Conservation (phyloP, 1,140 invertebrate genomes). For the Thaumetopoea pityocampa region DNA sequence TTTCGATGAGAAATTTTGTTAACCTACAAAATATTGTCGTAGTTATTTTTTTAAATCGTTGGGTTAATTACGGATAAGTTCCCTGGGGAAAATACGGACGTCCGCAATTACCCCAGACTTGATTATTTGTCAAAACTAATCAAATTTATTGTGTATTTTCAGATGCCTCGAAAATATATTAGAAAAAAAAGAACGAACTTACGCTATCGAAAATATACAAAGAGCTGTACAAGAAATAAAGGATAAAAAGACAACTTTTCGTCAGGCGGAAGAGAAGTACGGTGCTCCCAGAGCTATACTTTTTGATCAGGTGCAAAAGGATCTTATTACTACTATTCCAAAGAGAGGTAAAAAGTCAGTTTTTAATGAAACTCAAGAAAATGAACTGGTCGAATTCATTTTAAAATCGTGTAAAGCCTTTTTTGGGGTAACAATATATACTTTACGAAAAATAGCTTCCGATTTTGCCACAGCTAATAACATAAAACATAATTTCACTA, state of each 20-base stretch:
- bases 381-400: no score
- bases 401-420: constrained; percentile 19
- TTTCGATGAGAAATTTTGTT: constrained; percentile 3
- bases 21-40: constrained; percentile 16
- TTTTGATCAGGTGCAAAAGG: no score
- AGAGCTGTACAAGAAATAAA: constrained; percentile 20
- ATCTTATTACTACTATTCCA: no score
- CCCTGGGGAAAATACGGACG: constrained; percentile 23
- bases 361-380: no score
- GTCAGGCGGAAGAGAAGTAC: constrained; percentile 20
- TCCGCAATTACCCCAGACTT: constrained; percentile 21
- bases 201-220: constrained; percentile 21
- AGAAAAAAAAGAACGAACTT: constrained; percentile 11
- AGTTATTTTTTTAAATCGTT: constrained; percentile 10
- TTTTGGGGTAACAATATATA: constrained; percentile 23
- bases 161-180: constrained; percentile 26
- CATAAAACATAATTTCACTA: no score
- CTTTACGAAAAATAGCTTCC: no score
- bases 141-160: constrained; percentile 10
- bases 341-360: no score
- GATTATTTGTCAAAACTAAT: constrained; percentile 12
- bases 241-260: constrained; percentile 18
- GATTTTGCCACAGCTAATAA: constrained; percentile 22
- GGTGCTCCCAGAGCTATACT: no score
- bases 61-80: constrained; percentile 22